A percentile compares a stretch with the other conserved stretches of the same genome.
These are phyloP conservation scores for Ophioninae sp. DNA, from an alignment of 2,888 invertebrate genomes.

Conservation along the genomic window DNA sequence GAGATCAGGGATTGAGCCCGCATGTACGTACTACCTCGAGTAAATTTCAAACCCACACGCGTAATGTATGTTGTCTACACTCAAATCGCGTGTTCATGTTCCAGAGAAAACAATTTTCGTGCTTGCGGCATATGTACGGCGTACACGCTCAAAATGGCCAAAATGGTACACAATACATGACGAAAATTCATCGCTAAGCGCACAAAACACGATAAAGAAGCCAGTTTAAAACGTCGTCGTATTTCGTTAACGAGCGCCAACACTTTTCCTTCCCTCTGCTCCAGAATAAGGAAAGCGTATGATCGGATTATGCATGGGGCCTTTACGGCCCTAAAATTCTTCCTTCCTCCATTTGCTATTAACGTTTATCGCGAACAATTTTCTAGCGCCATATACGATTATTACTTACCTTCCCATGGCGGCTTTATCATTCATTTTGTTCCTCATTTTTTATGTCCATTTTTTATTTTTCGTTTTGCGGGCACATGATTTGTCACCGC, in stretches of 20 bases:
- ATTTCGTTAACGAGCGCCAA: constrained; percentile 30
- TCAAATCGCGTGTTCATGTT: constrained; percentile 59
- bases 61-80: constrained; percentile 35
- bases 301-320: constrained; percentile 5
- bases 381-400: not conserved
- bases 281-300: not conserved
- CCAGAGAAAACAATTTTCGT: constrained; percentile 62
- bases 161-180: constrained; percentile 38
- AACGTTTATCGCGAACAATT: not conserved
- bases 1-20: constrained; percentile 41
- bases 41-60: constrained; percentile 35
- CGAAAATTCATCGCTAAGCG: constrained; percentile 46
- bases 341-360: not conserved
- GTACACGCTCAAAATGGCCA: constrained; percentile 42
- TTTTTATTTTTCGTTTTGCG: not conserved
- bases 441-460: not conserved
- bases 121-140: constrained; percentile 42
- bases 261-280: constrained; percentile 36
- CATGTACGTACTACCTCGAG: constrained; percentile 4
- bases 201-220: constrained; percentile 39
- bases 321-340: not conserved
- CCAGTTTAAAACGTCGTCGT: constrained; percentile 45
- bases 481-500: not conserved
- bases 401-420: not conserved
- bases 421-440: not conserved